Base-by-base conservation (phyloP, 2,113 vertebrate genomes). In the Brachypodius melanocephalos region DNA sequence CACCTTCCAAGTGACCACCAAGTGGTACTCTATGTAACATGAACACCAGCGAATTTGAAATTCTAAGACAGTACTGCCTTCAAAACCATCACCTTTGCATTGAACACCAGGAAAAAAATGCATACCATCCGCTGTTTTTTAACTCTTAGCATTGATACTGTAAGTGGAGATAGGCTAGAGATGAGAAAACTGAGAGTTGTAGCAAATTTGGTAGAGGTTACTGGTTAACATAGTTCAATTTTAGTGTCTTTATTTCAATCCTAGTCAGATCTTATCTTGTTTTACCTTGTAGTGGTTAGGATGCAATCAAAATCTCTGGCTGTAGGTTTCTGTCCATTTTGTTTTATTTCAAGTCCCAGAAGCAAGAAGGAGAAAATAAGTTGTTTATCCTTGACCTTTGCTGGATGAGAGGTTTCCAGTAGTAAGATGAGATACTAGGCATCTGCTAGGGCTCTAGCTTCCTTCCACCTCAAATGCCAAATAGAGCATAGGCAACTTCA, bases 11-110 rank as follows among this genome's bases (percentile, higher is more conserved):
- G 86, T 78, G 96, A 88, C 96, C 98, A 98, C 96, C 93, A 93
- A 96, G 98, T 98, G 97, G 97, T 97, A 96, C 97, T 91, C 88
- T 95, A 93, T 96, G 89, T 97, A 90, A 97, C 95, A 74, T 73
- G 88, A 96, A 98, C 98, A 98, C 98, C 98, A 99, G 99, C 98
- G 98, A 98, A 93, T 98, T 97, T 96, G 93, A 96, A 95, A 96
- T 97, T 96, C 92, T 91, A 94, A 98, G 93, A 94, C 46, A 78
- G 92, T 95, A 97, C 96, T 97, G 97, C 97, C 97, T 97, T 98
- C 2, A 8, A 91, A 97, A 97, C 96, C 93, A 91, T 94, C 95
- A 95, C 89, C 93, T 97, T 97, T 96, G 85, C 95, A 96, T 97
- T 96, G 94, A 93, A 95, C 95, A 85, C 87, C 93, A 90, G 32